Evolutionary conservation across 2,797 vertebrate species (phyloP).

Genomic region (Eutrigla gurnardus): DNA sequence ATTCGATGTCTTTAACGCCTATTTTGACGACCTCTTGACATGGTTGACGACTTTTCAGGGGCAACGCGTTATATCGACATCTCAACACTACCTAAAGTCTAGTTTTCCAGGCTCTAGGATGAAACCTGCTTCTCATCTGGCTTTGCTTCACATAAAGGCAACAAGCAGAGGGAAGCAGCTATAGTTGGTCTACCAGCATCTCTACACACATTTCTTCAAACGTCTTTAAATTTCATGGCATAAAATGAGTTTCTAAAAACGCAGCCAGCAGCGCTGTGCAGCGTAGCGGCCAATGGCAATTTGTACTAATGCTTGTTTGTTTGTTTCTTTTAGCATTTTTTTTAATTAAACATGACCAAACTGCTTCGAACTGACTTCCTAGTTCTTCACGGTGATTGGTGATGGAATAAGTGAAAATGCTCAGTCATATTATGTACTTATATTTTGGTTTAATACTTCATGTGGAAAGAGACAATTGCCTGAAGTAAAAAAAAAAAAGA

Average conservation of each 20-base stretch:
- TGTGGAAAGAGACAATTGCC: background rate
- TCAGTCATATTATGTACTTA: background rate
- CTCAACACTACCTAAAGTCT: background rate
- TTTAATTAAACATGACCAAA: background rate
- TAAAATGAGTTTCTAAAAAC: background rate
- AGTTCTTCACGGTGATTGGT: background rate
- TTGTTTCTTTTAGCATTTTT: background rate
- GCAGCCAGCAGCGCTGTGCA: background rate
- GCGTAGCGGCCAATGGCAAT: background rate
- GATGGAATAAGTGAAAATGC: background rate
- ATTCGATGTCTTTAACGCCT: background rate
- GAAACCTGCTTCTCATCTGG: background rate
- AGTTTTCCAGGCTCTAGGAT: background rate
- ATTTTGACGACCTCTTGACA: background rate
- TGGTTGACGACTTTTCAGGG: background rate
- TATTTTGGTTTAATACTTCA: background rate
- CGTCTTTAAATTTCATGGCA: background rate
- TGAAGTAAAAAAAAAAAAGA: background rate
- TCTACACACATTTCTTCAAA: background rate
- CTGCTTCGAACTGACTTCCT: background rate
- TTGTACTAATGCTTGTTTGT: background rate
- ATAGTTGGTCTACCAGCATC: background rate
- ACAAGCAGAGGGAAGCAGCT: background rate
- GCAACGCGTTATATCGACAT: too few species aligned
- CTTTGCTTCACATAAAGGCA: background rate